phyloP scores from a whole-genome alignment of 2,888 invertebrate genomes.

The Nowickia ferox region DNA sequence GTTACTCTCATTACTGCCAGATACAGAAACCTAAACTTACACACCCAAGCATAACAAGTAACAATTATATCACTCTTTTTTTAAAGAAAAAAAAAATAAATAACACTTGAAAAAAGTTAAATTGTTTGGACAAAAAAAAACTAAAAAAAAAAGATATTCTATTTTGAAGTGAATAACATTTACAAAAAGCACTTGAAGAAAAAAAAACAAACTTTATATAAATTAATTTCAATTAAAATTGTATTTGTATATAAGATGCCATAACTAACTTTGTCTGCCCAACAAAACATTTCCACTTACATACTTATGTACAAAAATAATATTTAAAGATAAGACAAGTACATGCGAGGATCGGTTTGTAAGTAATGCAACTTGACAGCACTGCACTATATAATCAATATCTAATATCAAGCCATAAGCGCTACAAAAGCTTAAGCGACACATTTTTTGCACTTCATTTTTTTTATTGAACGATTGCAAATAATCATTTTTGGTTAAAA shows the following conservation, averaged over 20 bases:
- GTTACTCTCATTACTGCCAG: no score
- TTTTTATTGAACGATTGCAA: no score
- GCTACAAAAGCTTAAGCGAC: no score
- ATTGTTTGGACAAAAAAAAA: constrained; percentile 5
- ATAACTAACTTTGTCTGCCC: background rate
- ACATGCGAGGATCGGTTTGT: background rate
- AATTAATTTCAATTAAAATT: constrained; percentile 61
- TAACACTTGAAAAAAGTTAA: constrained; percentile 29
- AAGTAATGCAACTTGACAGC: no score
- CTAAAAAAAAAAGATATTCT: constrained; percentile 2
- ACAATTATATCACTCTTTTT: constrained; percentile 3
- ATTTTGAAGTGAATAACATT: constrained; percentile 15
- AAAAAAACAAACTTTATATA: constrained; percentile 23
- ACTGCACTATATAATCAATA: no score
- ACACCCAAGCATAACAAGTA: background rate
- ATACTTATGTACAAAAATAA: constrained; percentile 8
- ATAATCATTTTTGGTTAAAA: no score
- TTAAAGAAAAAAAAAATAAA: background rate
- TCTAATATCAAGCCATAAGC: no score
- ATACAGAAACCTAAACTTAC: background rate
- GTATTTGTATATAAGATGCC: constrained; percentile 25
- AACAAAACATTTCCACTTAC: constrained; percentile 13
- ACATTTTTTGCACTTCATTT: no score
- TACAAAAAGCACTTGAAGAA: constrained; percentile 34
- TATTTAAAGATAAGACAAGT: constrained; percentile 28